phyloP scores from a whole-genome alignment of 2,888 invertebrate species.

The Lampropteryx suffumata region DNA sequence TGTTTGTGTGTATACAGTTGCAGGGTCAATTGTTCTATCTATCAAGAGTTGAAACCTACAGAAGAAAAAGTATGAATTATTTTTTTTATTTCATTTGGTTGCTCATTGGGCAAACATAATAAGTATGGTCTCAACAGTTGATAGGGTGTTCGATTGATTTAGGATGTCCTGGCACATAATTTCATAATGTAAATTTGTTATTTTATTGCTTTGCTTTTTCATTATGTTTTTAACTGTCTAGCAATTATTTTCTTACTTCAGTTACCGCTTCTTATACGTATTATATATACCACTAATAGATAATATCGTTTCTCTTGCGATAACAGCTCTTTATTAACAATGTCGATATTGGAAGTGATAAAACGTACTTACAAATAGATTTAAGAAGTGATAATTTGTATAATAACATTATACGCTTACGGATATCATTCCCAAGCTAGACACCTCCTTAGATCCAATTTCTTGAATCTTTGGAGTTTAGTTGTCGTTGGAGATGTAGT shows the following conservation, averaged over 20 bases:
- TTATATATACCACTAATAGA: too few relatives aligned
- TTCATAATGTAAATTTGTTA: not conserved
- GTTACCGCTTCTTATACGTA: too few relatives aligned
- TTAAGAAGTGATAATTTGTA: conserved; percentile 41
- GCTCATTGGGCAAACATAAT: not conserved
- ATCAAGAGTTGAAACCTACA: conserved; percentile 54
- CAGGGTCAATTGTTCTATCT: conserved; percentile 76
- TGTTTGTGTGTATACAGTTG: conserved; percentile 64
- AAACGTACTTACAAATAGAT: conserved; percentile 43
- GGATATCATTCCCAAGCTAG: too few relatives aligned
- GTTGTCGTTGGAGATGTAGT: too few relatives aligned
- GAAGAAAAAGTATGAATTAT: not conserved
- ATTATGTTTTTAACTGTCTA: not conserved
- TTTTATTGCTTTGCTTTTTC: conserved; percentile 13
- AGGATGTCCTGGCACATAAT: conserved; percentile 76
- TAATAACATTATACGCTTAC: conserved; percentile 49
- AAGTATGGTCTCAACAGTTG: conserved; percentile 49
- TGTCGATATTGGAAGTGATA: conserved; percentile 16
- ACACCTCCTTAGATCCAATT: too few relatives aligned
- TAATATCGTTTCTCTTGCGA: conserved; percentile 1
- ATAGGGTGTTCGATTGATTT: conserved; percentile 74
- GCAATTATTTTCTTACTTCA: not conserved
- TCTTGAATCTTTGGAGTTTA: too few relatives aligned
- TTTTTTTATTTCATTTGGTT: too few relatives aligned
- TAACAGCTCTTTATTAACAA: conserved; percentile 7